Evolutionary conservation across 2,797 vertebrate species (phyloP), one percentile per base, ranked within the genome.

Genomic region (Lagocephalus sceleratus): DNA sequence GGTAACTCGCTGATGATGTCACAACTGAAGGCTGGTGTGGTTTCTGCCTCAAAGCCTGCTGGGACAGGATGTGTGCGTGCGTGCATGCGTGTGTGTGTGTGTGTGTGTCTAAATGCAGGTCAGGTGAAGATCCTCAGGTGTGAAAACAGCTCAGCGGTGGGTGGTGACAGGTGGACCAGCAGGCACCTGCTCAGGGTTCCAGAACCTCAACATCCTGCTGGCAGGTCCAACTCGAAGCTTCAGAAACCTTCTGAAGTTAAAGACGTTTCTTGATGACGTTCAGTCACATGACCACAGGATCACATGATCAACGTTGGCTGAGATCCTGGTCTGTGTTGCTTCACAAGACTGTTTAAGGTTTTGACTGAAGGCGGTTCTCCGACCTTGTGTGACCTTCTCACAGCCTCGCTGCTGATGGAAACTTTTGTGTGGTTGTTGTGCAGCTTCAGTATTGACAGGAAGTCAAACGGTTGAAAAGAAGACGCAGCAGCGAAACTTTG

Each of bases 1-100:
- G 82, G 82, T 68, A 15, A 26, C 46, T 11, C 4, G 38, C 4
- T 29, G 66, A n/a, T 53, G 53, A 63, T 54, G 73, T 78, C 77
- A 81, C 55, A 75, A 52, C 40, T 43, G 72, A 29, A 54, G 73
- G 56, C 68, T 75, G 57, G 17, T 2, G 70, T 2, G 76, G 78
- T 81, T 79, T 79, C 49, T 60, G 71, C 75, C 71, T 67, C 73
- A 73, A 53, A 66, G 79, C 68, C 64, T 72, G 75, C 76, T 71
- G 81, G 69, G 75, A 78, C 83, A 78, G 86, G 80, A 81, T 41
- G 75, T 46, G 46, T 46, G 54, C 19, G 65, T 58, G 56, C 44
- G 65, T 29, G 26, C 11, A 10, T 10, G 29, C 12, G 29, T 32
- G 29, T 32, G 29, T 32, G 29, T 32, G 32, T 29, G 26, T 29